These are phyloP conservation scores for Tenualosa ilisha DNA, from an alignment of 2,797 vertebrate species.

Conservation along the genomic window DNA sequence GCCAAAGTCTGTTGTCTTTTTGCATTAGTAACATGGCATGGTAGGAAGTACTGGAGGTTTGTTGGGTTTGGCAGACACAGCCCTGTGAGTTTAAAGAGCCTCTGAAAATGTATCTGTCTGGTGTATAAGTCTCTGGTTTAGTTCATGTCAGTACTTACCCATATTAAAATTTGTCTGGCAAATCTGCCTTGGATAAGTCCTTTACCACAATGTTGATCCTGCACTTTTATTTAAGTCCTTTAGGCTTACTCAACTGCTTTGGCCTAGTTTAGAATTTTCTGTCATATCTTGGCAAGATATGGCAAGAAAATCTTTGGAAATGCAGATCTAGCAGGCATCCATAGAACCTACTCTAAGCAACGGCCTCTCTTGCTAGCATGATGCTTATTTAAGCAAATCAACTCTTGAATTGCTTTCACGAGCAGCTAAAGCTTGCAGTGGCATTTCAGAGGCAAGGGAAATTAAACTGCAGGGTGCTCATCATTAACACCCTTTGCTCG, in stretches of 20 bases:
- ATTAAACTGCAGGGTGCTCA: background rate
- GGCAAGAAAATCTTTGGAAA: background rate
- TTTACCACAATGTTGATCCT: background rate
- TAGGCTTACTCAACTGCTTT: background rate
- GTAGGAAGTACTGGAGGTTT: too few relatives aligned
- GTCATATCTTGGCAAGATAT: background rate
- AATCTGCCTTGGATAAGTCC: background rate
- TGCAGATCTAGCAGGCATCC: background rate
- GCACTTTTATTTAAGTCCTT: background rate
- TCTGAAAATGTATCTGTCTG: background rate
- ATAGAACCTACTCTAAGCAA: background rate
- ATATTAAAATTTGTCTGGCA: background rate
- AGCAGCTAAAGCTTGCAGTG: background rate
- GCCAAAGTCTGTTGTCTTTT: background rate
- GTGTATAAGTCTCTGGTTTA: background rate
- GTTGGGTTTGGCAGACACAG: background rate
- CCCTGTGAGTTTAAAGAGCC: background rate
- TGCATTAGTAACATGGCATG: background rate
- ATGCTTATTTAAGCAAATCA: background rate
- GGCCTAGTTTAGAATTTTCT: slow-evolving; percentile 4
- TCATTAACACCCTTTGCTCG: background rate
- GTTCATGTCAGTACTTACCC: background rate
- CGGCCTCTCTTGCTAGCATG: background rate
- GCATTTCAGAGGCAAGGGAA: background rate
- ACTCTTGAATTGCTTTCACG: background rate